Evolutionary conservation across 2,888 invertebrate species (phyloP), one percentile per base, ranked within the genome.

Genomic region (Dasypogon diadema): DNA sequence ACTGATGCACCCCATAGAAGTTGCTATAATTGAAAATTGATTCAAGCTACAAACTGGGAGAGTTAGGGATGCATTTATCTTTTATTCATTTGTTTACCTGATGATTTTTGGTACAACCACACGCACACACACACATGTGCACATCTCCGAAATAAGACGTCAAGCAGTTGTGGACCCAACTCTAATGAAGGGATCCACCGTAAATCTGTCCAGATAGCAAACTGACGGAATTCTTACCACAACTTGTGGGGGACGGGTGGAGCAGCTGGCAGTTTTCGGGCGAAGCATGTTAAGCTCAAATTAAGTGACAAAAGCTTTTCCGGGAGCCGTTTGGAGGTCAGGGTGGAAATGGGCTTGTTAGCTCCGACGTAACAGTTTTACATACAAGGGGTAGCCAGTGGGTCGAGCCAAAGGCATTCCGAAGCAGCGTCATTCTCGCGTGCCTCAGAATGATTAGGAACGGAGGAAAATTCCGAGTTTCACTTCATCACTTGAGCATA

Each of bases 21-120:
- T 48, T 26, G 24, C 48, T 74, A 74, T 74, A 74, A 74, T 74
- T 74, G 74, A 74, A 74, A 74, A 60, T 63, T 48, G 74, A 60
- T 74, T 74, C 51, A 60, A 54, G 24, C 18, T 48, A 16, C 12
- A 16, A 48, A 48, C 16, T 3, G 48, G 12, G 12, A 8, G 16
- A 60, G 42, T 37, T 37, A 42, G 16, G 16, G 26, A 30, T 30
- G n/a, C 12, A 58, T 18, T 60, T 34, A 24, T 37, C 65, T 65
- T 65, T 65, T 65, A 24, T 65, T 42, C 65, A 48, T 65, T 65
- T 65, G 48, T 46, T 46, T 65, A 42, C 42, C 24, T 65, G 34
- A 16, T 42, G 65, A 46, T 10, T 46, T 42, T 65, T 10, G 42
- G 22, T 18, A 14, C n/a, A 12, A 12, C 3, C 22, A 46, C 24